phyloP scores from a whole-genome alignment of 2,888 invertebrate genomes.

The Scelioninae gen. 2 region DNA sequence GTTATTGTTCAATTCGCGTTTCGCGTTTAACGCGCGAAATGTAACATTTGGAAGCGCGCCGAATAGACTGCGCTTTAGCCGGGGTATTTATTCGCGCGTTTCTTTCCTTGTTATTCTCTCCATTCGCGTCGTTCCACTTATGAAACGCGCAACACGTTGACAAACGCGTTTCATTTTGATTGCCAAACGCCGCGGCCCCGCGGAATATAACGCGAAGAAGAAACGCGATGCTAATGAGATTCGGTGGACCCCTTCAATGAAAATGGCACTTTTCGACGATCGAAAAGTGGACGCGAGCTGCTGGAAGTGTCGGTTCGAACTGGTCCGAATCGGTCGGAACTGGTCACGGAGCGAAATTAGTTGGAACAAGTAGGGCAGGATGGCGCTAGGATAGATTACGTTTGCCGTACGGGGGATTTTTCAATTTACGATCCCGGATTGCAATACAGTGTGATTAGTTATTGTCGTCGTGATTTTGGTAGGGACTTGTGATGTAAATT shows the following conservation, averaged over 20 bases:
- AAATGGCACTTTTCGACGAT: no score
- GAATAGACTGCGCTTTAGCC: slow-evolving; percentile 37
- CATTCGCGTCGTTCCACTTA: slow-evolving; percentile 45
- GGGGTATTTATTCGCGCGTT: slow-evolving; percentile 52
- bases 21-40: slow-evolving; percentile 46
- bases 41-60: slow-evolving; percentile 51
- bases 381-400: no score
- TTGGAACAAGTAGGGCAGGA: no score
- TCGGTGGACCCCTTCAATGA: slow-evolving; percentile 42
- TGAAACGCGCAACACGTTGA: slow-evolving; percentile 55
- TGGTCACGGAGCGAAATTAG: no score
- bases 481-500: no score
- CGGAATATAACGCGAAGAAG: slow-evolving; percentile 52
- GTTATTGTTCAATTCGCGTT: slow-evolving; percentile 38
- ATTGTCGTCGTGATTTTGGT: no score
- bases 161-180: slow-evolving; percentile 60
- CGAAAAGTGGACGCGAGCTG: no score
- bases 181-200: slow-evolving; percentile 47
- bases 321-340: no score
- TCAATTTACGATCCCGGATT: no score
- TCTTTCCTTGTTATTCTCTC: slow-evolving; percentile 49
- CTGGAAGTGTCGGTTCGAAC: no score
- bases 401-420: no score
- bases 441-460: no score
- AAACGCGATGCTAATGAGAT: slow-evolving; percentile 58